Evolutionary conservation across 2,888 invertebrate genomes (phyloP), one percentile per base, ranked within the genome.

Genomic region (Trypoxylon attenuatum): DNA sequence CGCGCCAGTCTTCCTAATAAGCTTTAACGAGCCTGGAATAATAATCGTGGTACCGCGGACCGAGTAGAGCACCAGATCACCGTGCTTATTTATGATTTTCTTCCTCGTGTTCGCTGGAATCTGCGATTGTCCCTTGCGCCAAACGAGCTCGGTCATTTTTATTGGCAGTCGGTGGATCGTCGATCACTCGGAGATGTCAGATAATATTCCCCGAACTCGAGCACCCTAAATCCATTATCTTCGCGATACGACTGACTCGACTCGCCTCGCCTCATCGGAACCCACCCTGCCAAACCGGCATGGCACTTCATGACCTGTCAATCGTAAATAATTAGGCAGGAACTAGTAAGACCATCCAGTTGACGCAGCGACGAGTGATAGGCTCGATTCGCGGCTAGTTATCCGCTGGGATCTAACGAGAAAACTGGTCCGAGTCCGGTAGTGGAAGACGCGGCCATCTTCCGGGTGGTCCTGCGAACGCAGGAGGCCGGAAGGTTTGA

Each of bases 1-100:
- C 16, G 16, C 15, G 18, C 45, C 8, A 22, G 60, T 25, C 42
- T 39, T 51, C 49, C 60, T 59, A 70, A 72, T 70, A 70, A 72
- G 52, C 58, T 58, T 70, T 65, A 73, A 72, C 74, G 74, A 69
- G 71, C 74, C 55, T 56, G 50, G 65, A 70, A 70, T 70, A 73
- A 73, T 70, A 70, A 71, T 64, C 57, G 45, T n/a, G n/a, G n/a
- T n/a, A n/a, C n/a, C n/a, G n/a, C n/a, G n/a, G n/a, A n/a, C n/a
- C 49, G 52, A 38, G 57, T 61, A 61, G 64, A 57, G 64, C 53
- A 63, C 43, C 22, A 60, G 57, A 70, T 64, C 64, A 57, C 57
- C 60, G 57, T 51, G 55, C 56, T 69, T 73, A 65, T 73, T 71
- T 71, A 55, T 70, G 65, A 71, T 60, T 64, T 45, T 42, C 41